Evolutionary conservation across 2,888 invertebrate genomes (phyloP).

Genomic region (Yponomeuta malinellus): DNA sequence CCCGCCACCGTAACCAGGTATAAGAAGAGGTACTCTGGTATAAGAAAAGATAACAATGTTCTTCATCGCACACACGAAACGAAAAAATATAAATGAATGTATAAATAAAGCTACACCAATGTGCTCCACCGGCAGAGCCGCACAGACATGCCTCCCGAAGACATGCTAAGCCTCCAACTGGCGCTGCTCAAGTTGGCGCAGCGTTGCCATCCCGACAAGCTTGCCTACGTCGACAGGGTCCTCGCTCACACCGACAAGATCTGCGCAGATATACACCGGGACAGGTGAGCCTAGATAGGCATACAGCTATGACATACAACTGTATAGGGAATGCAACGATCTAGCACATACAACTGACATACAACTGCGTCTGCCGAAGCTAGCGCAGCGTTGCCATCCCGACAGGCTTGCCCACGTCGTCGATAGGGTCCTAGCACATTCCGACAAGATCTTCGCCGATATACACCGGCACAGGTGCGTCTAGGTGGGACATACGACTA

Average conservation of each 20-base stretch:
- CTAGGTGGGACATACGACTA: too few species aligned
- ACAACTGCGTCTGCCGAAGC: conserved; percentile 78
- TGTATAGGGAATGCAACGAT: too few species aligned
- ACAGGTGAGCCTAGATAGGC: conserved; percentile 71
- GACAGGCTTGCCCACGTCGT: conserved; percentile 96
- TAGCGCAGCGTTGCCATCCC: conserved; percentile 97
- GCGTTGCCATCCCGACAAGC: conserved; percentile 95
- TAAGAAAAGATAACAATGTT: too few species aligned
- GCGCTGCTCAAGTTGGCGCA: conserved; percentile 95
- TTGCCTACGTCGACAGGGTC: conserved; percentile 97
- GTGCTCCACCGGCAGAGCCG: conserved; percentile 78
- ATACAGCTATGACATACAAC: too few species aligned
- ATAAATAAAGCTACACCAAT: neutral
- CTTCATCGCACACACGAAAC: too few species aligned
- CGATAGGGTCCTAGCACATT: conserved; percentile 82
- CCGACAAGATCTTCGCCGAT: conserved; percentile 83
- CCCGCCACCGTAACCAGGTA: too few species aligned
- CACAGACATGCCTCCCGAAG: conserved; percentile 96
- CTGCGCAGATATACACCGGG: conserved; percentile 90
- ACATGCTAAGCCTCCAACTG: conserved; percentile 95
- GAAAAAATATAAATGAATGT: too few species aligned
- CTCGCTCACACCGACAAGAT: conserved; percentile 93
- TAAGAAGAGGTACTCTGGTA: too few species aligned
- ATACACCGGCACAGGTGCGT: conserved; percentile 86
- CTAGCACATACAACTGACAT: conserved; percentile 82